A percentile compares a stretch with the other conserved stretches of the same genome.
Conservation (phyloP, 2,113 vertebrate genomes). For the Blennius ocellaris region DNA sequence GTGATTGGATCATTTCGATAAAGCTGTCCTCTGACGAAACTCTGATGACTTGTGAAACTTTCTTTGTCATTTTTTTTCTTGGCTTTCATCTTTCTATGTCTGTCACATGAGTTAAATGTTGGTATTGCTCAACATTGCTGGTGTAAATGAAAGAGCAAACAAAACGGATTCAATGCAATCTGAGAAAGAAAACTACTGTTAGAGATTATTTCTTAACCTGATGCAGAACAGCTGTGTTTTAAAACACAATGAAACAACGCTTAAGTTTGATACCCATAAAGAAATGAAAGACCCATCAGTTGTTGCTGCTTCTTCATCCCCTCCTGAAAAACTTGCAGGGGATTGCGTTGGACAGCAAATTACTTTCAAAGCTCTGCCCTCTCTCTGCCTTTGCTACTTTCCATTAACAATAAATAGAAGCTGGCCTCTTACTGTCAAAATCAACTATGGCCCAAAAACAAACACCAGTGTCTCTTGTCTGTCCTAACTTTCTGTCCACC, state of each 20-base stretch:
- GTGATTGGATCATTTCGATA: conserved; percentile 42
- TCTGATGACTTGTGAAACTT: conserved; percentile 34
- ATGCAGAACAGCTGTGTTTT: neutral
- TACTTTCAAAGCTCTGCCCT: conserved; percentile 34
- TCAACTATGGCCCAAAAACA: conserved; percentile 14
- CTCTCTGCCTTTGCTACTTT: conserved; percentile 16
- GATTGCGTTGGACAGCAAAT: conserved; percentile 14
- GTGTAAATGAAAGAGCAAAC: too few species aligned
- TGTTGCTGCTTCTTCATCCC: conserved; percentile 2
- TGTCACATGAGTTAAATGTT: neutral
- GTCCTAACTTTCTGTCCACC: neutral
- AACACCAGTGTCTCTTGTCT: conserved; percentile 11
- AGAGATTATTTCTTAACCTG: neutral
- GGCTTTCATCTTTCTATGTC: neutral
- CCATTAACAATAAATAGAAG: conserved; percentile 15
- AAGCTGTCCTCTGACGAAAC: conserved; percentile 5
- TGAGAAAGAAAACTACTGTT: neutral
- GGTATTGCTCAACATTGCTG: too few species aligned
- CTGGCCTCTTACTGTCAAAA: conserved; percentile 27
- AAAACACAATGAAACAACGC: neutral
- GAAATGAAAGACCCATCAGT: neutral
- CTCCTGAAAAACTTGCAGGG: conserved; percentile 7
- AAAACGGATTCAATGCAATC: too few species aligned
- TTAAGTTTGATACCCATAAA: neutral
- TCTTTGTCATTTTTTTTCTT: neutral